Evolutionary conservation across 2,888 invertebrate species (phyloP), one percentile per base, ranked within the genome.

Genomic region (Melanotus villosus): DNA sequence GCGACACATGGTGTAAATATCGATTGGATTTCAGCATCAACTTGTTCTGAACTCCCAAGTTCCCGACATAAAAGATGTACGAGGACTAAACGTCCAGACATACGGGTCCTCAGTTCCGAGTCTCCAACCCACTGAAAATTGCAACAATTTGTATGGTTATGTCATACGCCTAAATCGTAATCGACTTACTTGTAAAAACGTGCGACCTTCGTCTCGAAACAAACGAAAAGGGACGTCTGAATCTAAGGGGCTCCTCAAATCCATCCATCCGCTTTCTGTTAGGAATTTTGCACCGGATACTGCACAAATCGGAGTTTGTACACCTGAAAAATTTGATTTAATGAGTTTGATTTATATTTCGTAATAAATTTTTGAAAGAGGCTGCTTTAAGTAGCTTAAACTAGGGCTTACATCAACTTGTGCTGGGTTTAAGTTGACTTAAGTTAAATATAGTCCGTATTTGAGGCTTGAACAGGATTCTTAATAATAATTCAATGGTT

Each of bases 1-100:
- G 94, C 93, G 50, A 95, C 93, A 80, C 95, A 96, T 0, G 95
- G 95, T 1, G 93, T 91, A 83, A 94, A 93, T 19, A 94, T 90
- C 60, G 90, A 90, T 74, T 89, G 83, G 76, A 88, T 78, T 76
- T 82, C 82, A 38, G 81, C 73, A 5, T 77, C 74, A 1, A 84
- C 80, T 36, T 84, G 82, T 58, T 78, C 76, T 5, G 68, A 62
- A 10, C 72, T 75, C 69, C 88, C 87, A 47, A 90, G 87, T 82
- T 94, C 94, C 64, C 93, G 89, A 81, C 96, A 96, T 77, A 94
- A 89, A 65, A 96, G 85, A 73, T 93, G 90, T 9, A 94, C 93
- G 60, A 95, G 88, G 79, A 96, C 90, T 58, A 96, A 88, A 54
- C 94, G 90, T 0, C 96, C 96, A 69, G 93, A 91, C 88, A 95